phyloP scores from a whole-genome alignment of 2,113 vertebrate species.

The Corythoichthys intestinalis region DNA sequence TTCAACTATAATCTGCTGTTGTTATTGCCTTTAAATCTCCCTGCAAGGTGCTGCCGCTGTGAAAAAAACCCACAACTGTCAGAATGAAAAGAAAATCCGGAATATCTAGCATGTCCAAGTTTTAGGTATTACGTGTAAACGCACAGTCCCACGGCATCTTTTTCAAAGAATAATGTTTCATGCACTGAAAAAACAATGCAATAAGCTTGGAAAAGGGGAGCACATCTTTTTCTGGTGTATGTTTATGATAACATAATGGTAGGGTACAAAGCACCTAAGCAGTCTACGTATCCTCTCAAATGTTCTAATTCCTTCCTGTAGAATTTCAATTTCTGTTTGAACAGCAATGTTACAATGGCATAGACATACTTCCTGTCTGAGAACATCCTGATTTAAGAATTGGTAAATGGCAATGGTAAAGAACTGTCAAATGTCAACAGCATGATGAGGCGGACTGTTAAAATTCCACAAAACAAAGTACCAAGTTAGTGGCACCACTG shows the following conservation, averaged over 20 bases:
- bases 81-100: not conserved
- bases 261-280: not conserved
- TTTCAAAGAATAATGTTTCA: not conserved
- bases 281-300: not conserved
- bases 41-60: conserved; percentile 15
- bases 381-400: no score
- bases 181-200: conserved; percentile 29
- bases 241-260: conserved; percentile 49
- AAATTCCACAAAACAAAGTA: no score
- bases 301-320: not conserved
- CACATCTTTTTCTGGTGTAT: conserved; percentile 35
- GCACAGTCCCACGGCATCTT: not conserved
- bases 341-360: not conserved
- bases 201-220: conserved; percentile 31
- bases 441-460: no score
- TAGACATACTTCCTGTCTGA: not conserved
- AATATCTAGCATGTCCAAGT: not conserved
- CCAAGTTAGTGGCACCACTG: no score
- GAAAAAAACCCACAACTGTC: not conserved
- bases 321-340: not conserved
- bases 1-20: conserved; percentile 39
- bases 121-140: not conserved
- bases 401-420: no score
- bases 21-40: conserved; percentile 32
- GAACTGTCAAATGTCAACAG: no score